Base-by-base conservation (phyloP, 1,140 invertebrate genomes). In the Andricus grossulariae region DNA sequence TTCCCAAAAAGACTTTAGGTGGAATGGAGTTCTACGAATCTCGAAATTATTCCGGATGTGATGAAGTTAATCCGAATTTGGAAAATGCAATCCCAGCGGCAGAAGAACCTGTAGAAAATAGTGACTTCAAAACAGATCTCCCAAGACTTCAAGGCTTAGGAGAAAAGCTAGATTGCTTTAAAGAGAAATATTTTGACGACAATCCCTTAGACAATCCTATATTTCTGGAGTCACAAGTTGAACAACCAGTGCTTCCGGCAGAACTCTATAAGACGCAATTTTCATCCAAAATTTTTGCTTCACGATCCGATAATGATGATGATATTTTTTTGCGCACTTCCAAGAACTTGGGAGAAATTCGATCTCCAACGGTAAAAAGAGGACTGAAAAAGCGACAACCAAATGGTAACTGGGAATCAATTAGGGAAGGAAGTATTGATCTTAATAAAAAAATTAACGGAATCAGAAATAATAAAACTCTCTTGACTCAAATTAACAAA, bases 191-290 rank as follows among this genome's bases (percentile, higher is more conserved):
- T 89, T 96, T 96, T 84, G 95, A 94, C 54, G 88, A 92, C 60
- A 93, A 95, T 88, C 95, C 95, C 4, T 88, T 96, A 72, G 95
- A 96, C 81, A 96, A 93, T 92, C 95, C 95, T 0, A 90, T 96
- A 78, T 96, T 96, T 86, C 88, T 92, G 72, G 95, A 96, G 89
- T 86, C 90, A 70, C 50, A 82, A 45, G 80, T 92, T 6, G 87
- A 85, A 2, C 39, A 80, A 6, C 84, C 87, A 0, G 57, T 76
- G 21, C 50, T 81, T 8, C 88, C 88, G 0, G 7, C 60, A 7
- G 87, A 91, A 81, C 73, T 91, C 13, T 51, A 90, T 73, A 66
- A 83, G 0, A 74, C 73, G 19, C 73, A 74, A 19, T 88, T 91
- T 52, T 80, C 86, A 4, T 79, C 82, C 0, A 86, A 80, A 71